Evolutionary conservation across 2,888 invertebrate species (phyloP), one percentile per base, ranked within the genome.

Genomic region (Dione juno): DNA sequence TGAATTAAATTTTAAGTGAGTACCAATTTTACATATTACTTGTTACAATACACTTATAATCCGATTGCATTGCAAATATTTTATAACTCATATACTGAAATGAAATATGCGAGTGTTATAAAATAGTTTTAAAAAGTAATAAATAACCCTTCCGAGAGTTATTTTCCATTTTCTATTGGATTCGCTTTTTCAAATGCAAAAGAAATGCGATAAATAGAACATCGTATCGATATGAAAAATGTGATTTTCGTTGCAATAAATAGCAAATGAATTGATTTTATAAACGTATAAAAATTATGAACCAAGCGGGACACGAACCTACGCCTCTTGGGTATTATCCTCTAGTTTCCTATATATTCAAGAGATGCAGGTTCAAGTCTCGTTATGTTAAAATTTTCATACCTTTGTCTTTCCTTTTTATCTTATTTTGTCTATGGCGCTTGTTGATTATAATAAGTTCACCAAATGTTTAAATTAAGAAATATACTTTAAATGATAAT

Each of bases 51-150:
- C 21, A 35, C 64, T 40, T 48, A 8, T 64, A 52, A 64, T 52
- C 40, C 14, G 10, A 64, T 52, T 52, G 19, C 40, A 50, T 50
- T 40, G 52, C 52, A 37, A 52, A 52, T n/a, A 64, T 11, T 35
- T 64, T 19, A 19, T 50, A 19, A 50, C 14, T 50, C 37, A 5
- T 16, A 19, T 14, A 19, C 40, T 40, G 19, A 64, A 64, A 64
- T 21, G 64, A 64, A 50, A 61, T 61, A 45, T 43, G 45, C 45
- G 14, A 64, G 13, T 50, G 63, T 11, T 58, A 41, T 58, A 37
- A 58, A 28, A 28, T 53, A 37, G 10, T 59, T 64, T 64, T 64
- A 35, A 64, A 52, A 64, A 52, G 52, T 52, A 64, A 64, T 64
- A 52, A 52, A 52, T 52, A 21, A 9, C 0, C 14, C 40, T 52